Evolutionary conservation across 2,113 vertebrate genomes (phyloP), one percentile per base, ranked within the genome.

Genomic region (Psilopsiagon aurifrons): DNA sequence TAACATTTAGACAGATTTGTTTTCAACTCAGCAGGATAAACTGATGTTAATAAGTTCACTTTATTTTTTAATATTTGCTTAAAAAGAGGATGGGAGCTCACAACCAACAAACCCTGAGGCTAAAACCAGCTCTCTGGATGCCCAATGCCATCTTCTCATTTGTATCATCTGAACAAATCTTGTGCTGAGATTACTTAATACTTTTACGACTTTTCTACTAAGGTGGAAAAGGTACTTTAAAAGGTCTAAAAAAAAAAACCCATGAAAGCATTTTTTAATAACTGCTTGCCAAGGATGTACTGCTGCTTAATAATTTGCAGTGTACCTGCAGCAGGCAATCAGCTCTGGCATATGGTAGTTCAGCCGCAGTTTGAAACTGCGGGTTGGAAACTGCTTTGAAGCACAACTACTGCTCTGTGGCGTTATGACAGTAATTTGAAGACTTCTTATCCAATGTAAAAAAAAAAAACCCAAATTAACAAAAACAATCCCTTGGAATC

Each of bases 51-150:
- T 17, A 70, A 84, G 35, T 91, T 95, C 81, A 81, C 73, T 43
- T 90, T 69, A 85, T 54, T 66, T 88, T 31, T 69, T 39, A 92
- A 43, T 66, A 85, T 88, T 95, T 97, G 55, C 94, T 90, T 89
- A 67, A 92, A 93, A 89, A 18, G 9, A 35, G 11, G 31, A 22
- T n/a, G 23, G 55, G n/a, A 49, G 17, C 39, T 83, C 54, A 39
- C 16, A 91, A 81, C 60, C 35, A 92, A 46, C 69, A 92, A 96
- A 89, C 60, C 27, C 63, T 29, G 37, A 90, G 63, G 57, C 67
- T 83, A 33, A 29, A 55, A 39, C 22, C 23, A 67, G 66, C n/a
- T 86, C 74, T 60, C 17, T 11, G 46, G 54, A 68, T 84, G 71
- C 31, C 20, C 20, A n/a, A 9, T 80, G 78, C 24, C 75, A 88